phyloP scores from a whole-genome alignment of 2,888 invertebrate genomes.

The Aleiodes alternator region DNA sequence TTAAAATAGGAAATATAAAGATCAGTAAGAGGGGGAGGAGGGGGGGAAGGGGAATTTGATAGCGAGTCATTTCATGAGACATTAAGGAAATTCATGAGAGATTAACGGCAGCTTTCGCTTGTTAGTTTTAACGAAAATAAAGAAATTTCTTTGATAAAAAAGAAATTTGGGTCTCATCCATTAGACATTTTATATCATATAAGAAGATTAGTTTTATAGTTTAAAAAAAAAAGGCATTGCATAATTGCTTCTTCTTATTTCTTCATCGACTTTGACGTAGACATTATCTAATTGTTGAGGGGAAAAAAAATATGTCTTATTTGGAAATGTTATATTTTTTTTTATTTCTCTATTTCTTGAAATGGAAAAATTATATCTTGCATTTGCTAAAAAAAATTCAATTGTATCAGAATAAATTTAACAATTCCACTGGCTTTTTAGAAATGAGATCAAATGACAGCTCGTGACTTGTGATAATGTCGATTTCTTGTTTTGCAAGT shows the following conservation, averaged over 20 bases:
- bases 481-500: not conserved
- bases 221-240: too few relatives aligned
- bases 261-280: too few relatives aligned
- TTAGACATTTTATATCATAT: not conserved
- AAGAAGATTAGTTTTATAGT: too few relatives aligned
- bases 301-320: too few relatives aligned
- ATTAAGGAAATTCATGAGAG: not conserved
- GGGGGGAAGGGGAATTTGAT: not conserved
- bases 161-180: not conserved
- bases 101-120: not conserved
- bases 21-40: not conserved
- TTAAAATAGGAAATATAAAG: not conserved
- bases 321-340: too few relatives aligned
- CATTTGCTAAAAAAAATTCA: too few relatives aligned
- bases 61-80: not conserved
- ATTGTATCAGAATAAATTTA: too few relatives aligned
- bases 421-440: not conserved
- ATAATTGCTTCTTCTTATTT: too few relatives aligned
- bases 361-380: too few relatives aligned
- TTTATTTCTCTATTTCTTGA: too few relatives aligned
- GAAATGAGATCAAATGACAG: not conserved
- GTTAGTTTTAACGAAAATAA: not conserved
- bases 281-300: too few relatives aligned
- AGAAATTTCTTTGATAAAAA: not conserved
- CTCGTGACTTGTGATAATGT: constrained; percentile 1